Conservation (phyloP, 92 coral and sea anemone species). For the Nematostella vectensis region DNA sequence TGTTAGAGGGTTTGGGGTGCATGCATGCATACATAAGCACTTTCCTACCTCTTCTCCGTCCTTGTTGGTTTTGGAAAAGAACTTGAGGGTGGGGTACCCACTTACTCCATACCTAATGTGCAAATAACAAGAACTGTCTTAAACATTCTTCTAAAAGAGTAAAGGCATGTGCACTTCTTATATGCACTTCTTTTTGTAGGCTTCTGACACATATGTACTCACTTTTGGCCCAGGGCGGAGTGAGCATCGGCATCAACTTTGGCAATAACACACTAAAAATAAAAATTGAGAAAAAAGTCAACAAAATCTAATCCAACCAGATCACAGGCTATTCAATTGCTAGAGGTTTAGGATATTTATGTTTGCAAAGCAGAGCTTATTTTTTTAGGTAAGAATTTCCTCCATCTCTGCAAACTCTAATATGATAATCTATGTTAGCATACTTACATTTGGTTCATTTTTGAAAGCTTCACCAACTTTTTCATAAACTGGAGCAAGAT, state of each 20-base stretch:
- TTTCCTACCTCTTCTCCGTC: slow-evolving; percentile 78
- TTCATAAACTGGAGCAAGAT: slow-evolving; percentile 78
- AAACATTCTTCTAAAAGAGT: background rate
- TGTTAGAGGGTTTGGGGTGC: too few relatives aligned
- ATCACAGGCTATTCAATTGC: too few relatives aligned
- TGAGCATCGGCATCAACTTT: slow-evolving; percentile 85
- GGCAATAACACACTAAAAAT: slow-evolving; percentile 84
- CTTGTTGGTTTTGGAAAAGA: slow-evolving; percentile 71
- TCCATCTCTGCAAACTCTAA: too few relatives aligned
- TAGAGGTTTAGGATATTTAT: too few relatives aligned
- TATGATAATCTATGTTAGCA: background rate
- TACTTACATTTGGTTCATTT: slow-evolving; percentile 77
- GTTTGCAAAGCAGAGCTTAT: too few relatives aligned
- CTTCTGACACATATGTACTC: slow-evolving; percentile 9
- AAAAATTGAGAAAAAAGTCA: too few relatives aligned
- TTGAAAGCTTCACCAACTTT: slow-evolving; percentile 76
- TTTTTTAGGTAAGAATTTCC: too few relatives aligned
- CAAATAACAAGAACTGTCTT: background rate
- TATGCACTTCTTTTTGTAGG: too few relatives aligned
- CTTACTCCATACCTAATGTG: slow-evolving; percentile 75
- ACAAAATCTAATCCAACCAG: too few relatives aligned
- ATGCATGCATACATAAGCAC: too few relatives aligned
- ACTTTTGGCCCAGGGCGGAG: slow-evolving; percentile 58
- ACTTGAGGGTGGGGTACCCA: slow-evolving; percentile 90
- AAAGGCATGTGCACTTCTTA: too few relatives aligned